phyloP scores from a whole-genome alignment of 2,113 vertebrate genomes.

The Campylomormyrus numenius region DNA sequence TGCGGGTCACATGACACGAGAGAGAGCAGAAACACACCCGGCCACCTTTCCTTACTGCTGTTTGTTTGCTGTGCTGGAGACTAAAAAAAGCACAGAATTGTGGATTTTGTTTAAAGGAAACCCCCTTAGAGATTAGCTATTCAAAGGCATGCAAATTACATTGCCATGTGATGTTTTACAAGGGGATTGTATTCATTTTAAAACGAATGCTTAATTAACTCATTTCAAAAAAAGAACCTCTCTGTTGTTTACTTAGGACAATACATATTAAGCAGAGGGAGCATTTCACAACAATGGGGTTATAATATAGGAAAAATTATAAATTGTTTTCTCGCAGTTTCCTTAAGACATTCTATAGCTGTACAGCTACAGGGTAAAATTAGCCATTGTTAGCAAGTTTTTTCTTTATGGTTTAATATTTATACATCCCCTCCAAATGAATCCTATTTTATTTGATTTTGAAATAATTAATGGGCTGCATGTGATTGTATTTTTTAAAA shows the following conservation, averaged over 20 bases:
- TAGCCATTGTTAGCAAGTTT: neutral
- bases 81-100: slow-evolving; percentile 61
- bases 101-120: slow-evolving; percentile 67
- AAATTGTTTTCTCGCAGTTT: neutral
- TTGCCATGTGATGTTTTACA: slow-evolving; percentile 60
- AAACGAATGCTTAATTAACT: slow-evolving; percentile 66
- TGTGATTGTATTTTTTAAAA: neutral
- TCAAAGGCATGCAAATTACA: slow-evolving; percentile 76
- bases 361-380: neutral
- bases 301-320: neutral
- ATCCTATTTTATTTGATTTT: neutral
- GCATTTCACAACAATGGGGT: neutral
- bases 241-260: slow-evolving; percentile 40
- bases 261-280: slow-evolving; percentile 7
- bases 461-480: neutral
- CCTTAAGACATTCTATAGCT: neutral
- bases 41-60: slow-evolving; percentile 53
- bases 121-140: slow-evolving; percentile 68
- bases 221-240: slow-evolving; percentile 69
- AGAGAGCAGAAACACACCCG: slow-evolving; percentile 30
- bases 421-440: neutral
- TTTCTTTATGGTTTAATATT: neutral
- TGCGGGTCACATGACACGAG: slow-evolving; percentile 53
- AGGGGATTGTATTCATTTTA: slow-evolving; percentile 64
- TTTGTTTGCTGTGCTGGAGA: slow-evolving; percentile 64